Evolutionary conservation across 2,797 vertebrate genomes (phyloP), one percentile per base, ranked within the genome.

Genomic region (Acanthiza pusilla): DNA sequence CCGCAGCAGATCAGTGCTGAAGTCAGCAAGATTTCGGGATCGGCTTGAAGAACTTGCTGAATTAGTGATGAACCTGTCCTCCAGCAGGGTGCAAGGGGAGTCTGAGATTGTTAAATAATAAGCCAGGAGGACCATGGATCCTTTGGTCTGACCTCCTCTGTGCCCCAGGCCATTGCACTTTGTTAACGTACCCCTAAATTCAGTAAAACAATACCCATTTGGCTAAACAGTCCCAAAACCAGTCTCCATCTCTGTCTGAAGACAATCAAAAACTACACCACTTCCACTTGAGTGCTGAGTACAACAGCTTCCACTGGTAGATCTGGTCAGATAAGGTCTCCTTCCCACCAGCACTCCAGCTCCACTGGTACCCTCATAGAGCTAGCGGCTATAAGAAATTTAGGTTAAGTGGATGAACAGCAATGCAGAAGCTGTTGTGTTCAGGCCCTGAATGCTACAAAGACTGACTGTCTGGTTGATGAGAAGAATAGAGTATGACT

Each of bases 21-120:
- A 88, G 22, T 55, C 85, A 93, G 66, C 58, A 76, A 76, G 66
- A 86, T 47, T 85, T 84, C 15, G 4, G 76, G 60, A 73, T n/a
- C 63, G 73, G 42, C 70, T 73, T 50, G 77, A 93, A 70, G 38
- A 90, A 42, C 30, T 36, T 81, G 16, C 43, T 55, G 32, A 88
- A 91, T 91, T 75, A 93, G n/a, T 57, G 73, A 85, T 19, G 42
- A 76, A 36, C 7, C 53, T 57, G 22, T 75, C 23, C n/a, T 66
- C 55, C 62, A 78, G 45, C 3, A 2, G 6, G 34, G 29, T 19
- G 10, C 63, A 45, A 78, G 36, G 9, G 17, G 53, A 81, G 47
- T 34, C 4, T 54, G 25, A 87, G 42, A 65, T n/a, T 89, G 43
- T 66, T 81, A 86, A 60, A 70, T 16, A 43, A 23, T 86, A 93